phyloP scores from a whole-genome alignment of 2,888 invertebrate species.

The Sminthurinus aureus region DNA sequence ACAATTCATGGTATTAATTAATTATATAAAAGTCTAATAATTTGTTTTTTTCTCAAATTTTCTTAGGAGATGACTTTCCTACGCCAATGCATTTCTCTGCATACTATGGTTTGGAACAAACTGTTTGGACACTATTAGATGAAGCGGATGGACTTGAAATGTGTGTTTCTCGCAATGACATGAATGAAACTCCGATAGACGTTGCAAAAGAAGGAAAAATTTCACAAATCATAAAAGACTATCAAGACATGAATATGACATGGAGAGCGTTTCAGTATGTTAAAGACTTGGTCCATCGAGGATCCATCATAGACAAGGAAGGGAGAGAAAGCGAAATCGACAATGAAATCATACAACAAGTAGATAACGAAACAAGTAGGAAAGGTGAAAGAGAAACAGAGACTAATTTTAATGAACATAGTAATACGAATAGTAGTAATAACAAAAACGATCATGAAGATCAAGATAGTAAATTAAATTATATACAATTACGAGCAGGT shows the following conservation, averaged over 20 bases:
- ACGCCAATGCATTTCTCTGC: constrained; percentile 58
- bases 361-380: neutral
- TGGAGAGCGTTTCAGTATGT: constrained; percentile 49
- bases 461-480: too few species aligned
- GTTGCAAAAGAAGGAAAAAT: constrained; percentile 49
- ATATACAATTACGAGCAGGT: neutral
- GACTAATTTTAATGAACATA: too few species aligned
- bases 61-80: constrained; percentile 51
- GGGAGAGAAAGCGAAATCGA: neutral
- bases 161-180: constrained; percentile 48
- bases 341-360: neutral
- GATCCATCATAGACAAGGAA: neutral
- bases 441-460: too few species aligned
- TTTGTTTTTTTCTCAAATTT: neutral
- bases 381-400: neutral
- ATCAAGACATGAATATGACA: constrained; percentile 51
- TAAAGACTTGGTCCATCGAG: constrained; percentile 46
- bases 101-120: constrained; percentile 55
- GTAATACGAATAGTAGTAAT: too few species aligned
- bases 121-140: constrained; percentile 52
- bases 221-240: constrained; percentile 50
- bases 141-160: constrained; percentile 57
- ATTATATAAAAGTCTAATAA: too few species aligned
- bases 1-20: too few species aligned
- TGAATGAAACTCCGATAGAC: constrained; percentile 51